These are phyloP conservation scores for Macrobrachium nipponense DNA, from an alignment of 1,140 invertebrate species.

Conservation along the genomic window DNA sequence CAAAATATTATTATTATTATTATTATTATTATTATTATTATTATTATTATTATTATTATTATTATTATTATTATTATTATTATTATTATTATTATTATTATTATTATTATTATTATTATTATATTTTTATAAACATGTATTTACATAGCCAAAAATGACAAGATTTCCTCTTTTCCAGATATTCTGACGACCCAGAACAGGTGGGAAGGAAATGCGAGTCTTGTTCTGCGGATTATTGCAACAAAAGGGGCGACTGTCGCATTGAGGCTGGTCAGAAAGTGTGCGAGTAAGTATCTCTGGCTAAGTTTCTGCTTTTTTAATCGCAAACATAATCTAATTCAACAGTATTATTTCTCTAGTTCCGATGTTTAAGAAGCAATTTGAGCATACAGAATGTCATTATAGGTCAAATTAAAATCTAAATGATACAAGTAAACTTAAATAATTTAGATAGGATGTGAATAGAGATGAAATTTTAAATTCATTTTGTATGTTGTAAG, in stretches of 20 bases:
- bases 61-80: conserved; percentile 7
- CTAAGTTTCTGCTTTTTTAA: neutral
- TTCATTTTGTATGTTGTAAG: too few relatives aligned
- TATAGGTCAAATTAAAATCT: too few relatives aligned
- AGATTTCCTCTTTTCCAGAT: conserved; percentile 68
- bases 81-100: conserved; percentile 39
- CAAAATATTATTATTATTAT: neutral
- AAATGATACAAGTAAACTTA: too few relatives aligned
- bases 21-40: conserved; percentile 12
- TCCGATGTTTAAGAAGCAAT: too few relatives aligned
- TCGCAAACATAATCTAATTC: too few relatives aligned
- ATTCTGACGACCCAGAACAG: conserved; percentile 74
- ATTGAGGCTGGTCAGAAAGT: conserved; percentile 80
- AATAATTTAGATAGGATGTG: too few relatives aligned
- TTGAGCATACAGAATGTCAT: too few relatives aligned
- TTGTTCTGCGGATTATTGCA: conserved; percentile 82
- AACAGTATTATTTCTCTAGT: neutral
- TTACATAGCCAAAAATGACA: too few relatives aligned
- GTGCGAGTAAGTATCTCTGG: conserved; percentile 77
- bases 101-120: conserved; percentile 21
- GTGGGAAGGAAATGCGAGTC: conserved; percentile 81
- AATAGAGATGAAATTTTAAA: too few relatives aligned
- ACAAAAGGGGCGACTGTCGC: conserved; percentile 81
- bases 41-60: neutral
- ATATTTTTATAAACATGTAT: too few relatives aligned